A percentile compares a stretch with the other conserved stretches of the same genome.
These are phyloP conservation scores for Callosobruchus maculatus DNA, from an alignment of 2,888 invertebrate species.

Conservation along the genomic window DNA sequence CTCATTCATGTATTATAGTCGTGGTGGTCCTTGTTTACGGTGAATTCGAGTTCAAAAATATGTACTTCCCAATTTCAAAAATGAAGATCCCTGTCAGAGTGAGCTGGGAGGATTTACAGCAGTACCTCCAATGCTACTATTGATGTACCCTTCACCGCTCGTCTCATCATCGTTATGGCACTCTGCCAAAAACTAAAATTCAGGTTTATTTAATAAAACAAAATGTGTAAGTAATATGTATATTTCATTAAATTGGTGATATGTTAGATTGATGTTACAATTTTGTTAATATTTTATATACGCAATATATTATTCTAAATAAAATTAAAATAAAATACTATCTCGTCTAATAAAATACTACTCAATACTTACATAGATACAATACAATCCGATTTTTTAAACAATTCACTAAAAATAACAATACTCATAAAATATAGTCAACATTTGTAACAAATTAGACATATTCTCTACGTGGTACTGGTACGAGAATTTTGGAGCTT, in stretches of 20 bases:
- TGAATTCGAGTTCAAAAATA: no score
- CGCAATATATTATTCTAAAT: background rate
- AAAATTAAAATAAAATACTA: background rate
- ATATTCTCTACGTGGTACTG: background rate
- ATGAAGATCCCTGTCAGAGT: no score
- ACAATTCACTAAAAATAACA: background rate
- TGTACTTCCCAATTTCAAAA: no score
- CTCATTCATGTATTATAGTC: no score
- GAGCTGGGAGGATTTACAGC: no score
- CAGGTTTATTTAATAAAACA: no score
- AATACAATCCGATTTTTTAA: background rate
- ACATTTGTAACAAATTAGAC: background rate
- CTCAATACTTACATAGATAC: background rate
- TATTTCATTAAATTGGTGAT: background rate
- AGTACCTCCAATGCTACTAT: no score
- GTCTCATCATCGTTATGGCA: no score
- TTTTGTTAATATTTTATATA: background rate
- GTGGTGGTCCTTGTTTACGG: no score
- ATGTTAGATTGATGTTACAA: background rate
- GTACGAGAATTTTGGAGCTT: background rate
- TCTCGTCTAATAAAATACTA: background rate
- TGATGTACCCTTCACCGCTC: no score
- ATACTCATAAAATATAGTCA: background rate
- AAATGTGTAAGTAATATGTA: background rate
- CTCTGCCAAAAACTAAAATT: no score